Evolutionary conservation across 2,797 vertebrate genomes (phyloP).

Genomic region (Morus bassanus): DNA sequence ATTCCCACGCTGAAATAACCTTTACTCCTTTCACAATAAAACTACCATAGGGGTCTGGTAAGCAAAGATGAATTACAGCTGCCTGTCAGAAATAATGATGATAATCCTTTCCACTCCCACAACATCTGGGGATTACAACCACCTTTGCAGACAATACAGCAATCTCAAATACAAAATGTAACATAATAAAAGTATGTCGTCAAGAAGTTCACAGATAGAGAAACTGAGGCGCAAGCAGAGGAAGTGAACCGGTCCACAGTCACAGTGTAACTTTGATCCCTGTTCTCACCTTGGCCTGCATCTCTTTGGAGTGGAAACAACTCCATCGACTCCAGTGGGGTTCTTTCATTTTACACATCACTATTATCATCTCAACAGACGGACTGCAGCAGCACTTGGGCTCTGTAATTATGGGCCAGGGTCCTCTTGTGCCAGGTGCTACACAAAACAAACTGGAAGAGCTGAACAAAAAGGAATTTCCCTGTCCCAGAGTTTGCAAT

Average conservation of each 20-base stretch:
- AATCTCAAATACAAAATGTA: background rate
- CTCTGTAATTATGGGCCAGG: background rate
- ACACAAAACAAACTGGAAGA: background rate
- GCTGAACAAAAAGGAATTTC: background rate
- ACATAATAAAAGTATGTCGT: background rate
- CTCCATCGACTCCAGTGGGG: background rate
- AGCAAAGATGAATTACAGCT: slow-evolving; percentile 50
- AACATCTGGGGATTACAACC: background rate
- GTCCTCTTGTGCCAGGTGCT: background rate
- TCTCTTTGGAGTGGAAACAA: background rate
- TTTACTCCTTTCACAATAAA: slow-evolving; percentile 41
- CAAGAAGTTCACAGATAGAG: background rate
- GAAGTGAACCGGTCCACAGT: rapidly evolving
- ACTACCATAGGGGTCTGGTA: slow-evolving; percentile 44
- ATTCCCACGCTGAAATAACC: slow-evolving; percentile 39
- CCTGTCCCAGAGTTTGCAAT: background rate
- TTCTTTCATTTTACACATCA: background rate
- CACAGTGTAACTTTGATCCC: background rate
- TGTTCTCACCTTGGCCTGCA: background rate
- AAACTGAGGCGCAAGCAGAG: slow-evolving; percentile 7
- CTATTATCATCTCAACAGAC: background rate
- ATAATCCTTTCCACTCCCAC: slow-evolving; percentile 38
- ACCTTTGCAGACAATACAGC: background rate
- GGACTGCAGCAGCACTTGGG: background rate
- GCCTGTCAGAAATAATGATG: slow-evolving; percentile 55